A percentile compares a stretch with the other conserved stretches of the same genome.
These are phyloP conservation scores for Myzus persicae DNA, from an alignment of 1,140 invertebrate genomes.

Conservation along the genomic window DNA sequence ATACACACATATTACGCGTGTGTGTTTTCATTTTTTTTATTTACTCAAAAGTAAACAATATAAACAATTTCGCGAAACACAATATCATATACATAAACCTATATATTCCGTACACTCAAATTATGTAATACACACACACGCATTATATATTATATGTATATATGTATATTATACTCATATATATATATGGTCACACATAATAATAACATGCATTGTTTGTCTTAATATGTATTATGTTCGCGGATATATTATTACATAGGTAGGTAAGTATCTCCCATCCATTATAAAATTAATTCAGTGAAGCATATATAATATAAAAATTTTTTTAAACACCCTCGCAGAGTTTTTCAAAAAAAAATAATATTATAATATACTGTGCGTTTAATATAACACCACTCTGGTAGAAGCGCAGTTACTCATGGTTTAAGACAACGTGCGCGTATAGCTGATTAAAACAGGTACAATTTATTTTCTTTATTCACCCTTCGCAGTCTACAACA, in stretches of 20 bases:
- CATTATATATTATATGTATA: too few species aligned
- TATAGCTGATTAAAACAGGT: background rate
- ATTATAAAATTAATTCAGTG: conserved; percentile 7
- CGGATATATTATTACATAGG: background rate
- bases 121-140: too few species aligned
- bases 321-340: background rate
- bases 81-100: too few species aligned
- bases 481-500: background rate
- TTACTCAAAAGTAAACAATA: background rate
- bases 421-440: background rate
- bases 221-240: too few species aligned
- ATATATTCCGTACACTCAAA: too few species aligned
- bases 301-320: background rate
- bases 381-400: background rate
- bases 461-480: background rate
- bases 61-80: background rate
- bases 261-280: background rate
- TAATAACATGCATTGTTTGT: too few species aligned
- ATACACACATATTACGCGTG: background rate
- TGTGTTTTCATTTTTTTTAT: background rate
- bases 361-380: background rate
- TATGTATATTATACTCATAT: too few species aligned
- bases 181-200: too few species aligned
- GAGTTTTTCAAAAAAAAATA: background rate
- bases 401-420: background rate